A percentile compares a stretch with the other conserved stretches of the same genome.
These are phyloP conservation scores for Tetanocera ferruginea DNA, from an alignment of 2,888 invertebrate species.

Conservation along the genomic window DNA sequence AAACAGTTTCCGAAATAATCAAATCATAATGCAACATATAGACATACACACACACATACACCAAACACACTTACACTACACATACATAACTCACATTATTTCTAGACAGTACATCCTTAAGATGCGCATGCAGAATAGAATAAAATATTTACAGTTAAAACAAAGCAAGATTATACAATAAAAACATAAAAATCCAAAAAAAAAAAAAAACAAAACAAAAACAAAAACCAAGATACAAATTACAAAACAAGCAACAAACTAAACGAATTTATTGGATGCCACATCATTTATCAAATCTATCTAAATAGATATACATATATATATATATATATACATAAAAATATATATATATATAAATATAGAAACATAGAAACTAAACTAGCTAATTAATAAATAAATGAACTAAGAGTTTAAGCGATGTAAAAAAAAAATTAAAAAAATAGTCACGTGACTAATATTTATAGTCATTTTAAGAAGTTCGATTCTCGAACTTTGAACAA, in stretches of 20 bases:
- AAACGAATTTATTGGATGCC: constrained; percentile 71
- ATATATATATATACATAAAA: constrained; percentile 15
- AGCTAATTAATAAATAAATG: constrained; percentile 24
- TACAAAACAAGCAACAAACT: constrained; percentile 55
- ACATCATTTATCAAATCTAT: constrained; percentile 64
- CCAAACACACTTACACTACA: constrained; percentile 41
- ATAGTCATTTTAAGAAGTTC: constrained; percentile 37
- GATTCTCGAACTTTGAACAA: constrained; percentile 27
- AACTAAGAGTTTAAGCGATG: neutral
- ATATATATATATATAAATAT: constrained; percentile 28
- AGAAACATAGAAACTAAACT: constrained; percentile 47
- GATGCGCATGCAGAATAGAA: neutral
- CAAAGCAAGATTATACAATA: neutral
- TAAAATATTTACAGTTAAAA: constrained; percentile 34
- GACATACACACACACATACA: constrained; percentile 40
- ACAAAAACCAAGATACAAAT: constrained; percentile 38
- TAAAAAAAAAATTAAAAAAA: constrained; percentile 30
- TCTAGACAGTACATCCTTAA: neutral
- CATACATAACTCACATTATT: constrained; percentile 40
- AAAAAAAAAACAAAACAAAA: constrained; percentile 14
- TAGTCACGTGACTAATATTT: constrained; percentile 24
- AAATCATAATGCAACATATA: constrained; percentile 29
- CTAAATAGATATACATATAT: constrained; percentile 40
- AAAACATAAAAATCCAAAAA: constrained; percentile 11
- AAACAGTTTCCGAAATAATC: constrained; percentile 40